Base-by-base conservation (phyloP, 2,113 vertebrate genomes). In the Erinaceus europaeus region DNA sequence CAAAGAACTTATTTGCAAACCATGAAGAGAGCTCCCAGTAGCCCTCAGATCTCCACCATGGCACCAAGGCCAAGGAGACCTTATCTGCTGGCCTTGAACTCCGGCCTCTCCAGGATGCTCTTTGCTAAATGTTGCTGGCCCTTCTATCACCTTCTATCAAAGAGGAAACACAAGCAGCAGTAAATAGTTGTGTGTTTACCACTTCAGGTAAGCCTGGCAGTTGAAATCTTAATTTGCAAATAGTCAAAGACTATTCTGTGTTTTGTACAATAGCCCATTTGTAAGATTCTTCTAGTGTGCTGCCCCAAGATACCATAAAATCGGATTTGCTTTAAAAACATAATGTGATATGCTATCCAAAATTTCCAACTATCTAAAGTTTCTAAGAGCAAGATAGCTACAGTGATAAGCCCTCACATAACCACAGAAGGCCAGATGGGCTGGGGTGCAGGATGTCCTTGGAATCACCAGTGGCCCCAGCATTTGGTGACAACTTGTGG, bases 201-300 rank as follows among this genome's bases (percentile, higher is more conserved):
- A 67, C 32, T 48, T 53, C 29, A 57, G 20, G n/a, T n/a, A 72
- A 50, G n/a, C 20, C 50, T 50, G 67, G 42, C 17, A 15, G 75
- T 62, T 34, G 57, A 21, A 86, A 61, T 91, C 36, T 71, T 38
- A 83, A 69, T 86, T 74, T 48, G 21, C 64, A 62, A 71, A 88
- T 21, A 38, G 38, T 62, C 23, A 59, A 34, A 0, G 11, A 50
- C 9, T 46, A 25, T 13, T 74, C 27, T 87, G 34, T 80, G 52
- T 68, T 88, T 86, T 65, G 73, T 32, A 86, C 25, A 74, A 67
- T 48, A 84, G 69, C 29, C 57, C 42, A 68, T 64, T 29, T 53
- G 6, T 20, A 69, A 78, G 36, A 62, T 32, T 67, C 78, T 74
- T 82, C 69, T 65, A 59, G 69, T 32, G 29, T 36, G 34, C 38